A percentile compares a stretch with the other conserved stretches of the same genome.
Conservation (phyloP, 2,113 vertebrate species). For the Nicator chloris region DNA sequence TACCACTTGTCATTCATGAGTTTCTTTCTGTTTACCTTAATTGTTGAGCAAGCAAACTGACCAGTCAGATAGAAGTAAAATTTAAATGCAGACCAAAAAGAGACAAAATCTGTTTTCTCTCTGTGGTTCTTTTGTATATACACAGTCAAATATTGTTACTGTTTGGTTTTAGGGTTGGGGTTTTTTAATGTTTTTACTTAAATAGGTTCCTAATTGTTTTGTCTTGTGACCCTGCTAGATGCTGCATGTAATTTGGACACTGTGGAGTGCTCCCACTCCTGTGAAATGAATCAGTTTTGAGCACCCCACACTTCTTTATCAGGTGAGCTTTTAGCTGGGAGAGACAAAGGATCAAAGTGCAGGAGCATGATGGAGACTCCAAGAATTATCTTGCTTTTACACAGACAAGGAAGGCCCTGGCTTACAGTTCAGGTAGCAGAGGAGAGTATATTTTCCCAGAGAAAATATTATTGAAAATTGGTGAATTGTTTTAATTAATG, state of each 20-base stretch:
- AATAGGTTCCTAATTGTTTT: background rate
- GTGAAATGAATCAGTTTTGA: background rate
- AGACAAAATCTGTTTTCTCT: background rate
- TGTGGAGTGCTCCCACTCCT: background rate
- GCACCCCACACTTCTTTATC: background rate
- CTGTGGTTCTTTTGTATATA: background rate
- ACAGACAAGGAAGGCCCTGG: background rate
- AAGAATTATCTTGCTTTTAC: background rate
- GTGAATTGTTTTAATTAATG: background rate
- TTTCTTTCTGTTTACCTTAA: conserved; percentile 27
- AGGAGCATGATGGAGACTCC: background rate
- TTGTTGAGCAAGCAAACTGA: background rate
- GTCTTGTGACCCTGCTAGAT: background rate
- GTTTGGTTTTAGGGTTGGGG: background rate
- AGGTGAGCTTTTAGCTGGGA: background rate
- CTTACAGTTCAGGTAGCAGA: background rate
- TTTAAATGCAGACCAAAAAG: background rate
- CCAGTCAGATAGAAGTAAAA: background rate
- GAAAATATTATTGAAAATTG: background rate
- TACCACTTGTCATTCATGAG: conserved; percentile 29
- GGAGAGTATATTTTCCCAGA: background rate
- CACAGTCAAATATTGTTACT: background rate
- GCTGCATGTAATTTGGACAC: background rate
- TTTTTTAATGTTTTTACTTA: background rate
- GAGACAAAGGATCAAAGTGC: background rate